These are phyloP conservation scores for Corythoichthys intestinalis DNA, from an alignment of 2,113 vertebrate species.

Conservation along the genomic window DNA sequence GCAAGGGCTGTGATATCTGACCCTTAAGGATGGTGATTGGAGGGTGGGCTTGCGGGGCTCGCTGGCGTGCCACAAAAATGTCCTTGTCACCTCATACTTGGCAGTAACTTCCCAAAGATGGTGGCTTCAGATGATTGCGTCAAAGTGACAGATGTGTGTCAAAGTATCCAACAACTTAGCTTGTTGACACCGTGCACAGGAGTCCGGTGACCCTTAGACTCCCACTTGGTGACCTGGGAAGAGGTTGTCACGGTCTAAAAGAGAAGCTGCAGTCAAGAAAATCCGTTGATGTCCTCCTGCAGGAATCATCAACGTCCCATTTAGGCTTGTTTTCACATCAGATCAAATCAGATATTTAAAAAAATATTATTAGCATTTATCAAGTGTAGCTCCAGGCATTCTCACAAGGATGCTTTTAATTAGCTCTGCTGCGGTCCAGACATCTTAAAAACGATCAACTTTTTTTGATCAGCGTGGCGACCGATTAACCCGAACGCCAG, in stretches of 20 bases:
- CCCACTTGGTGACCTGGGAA: slow-evolving; percentile 37
- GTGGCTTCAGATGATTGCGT: background rate
- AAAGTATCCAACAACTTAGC: slow-evolving; percentile 25
- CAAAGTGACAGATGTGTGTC: slow-evolving; percentile 23
- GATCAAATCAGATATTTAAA: background rate
- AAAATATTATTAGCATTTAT: background rate
- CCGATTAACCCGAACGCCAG: background rate
- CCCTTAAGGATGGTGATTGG: slow-evolving; percentile 50
- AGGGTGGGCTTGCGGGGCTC: slow-evolving; percentile 35
- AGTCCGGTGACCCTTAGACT: slow-evolving; percentile 31
- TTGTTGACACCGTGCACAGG: slow-evolving; percentile 4
- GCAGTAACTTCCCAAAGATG: background rate
- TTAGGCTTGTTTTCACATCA: background rate
- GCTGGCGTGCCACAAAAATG: slow-evolving; percentile 22
- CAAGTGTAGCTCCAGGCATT: background rate
- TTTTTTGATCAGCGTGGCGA: background rate
- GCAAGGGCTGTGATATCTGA: slow-evolving; percentile 61
- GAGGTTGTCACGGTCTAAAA: slow-evolving; percentile 21
- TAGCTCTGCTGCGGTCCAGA: background rate
- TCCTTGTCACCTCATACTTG: slow-evolving; percentile 23
- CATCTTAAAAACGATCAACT: background rate
- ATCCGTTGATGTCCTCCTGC: background rate
- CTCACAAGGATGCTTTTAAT: background rate
- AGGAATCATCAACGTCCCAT: background rate
- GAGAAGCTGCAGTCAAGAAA: background rate